Conservation (phyloP, 2,113 vertebrate species). For the Rissa tridactyla region DNA sequence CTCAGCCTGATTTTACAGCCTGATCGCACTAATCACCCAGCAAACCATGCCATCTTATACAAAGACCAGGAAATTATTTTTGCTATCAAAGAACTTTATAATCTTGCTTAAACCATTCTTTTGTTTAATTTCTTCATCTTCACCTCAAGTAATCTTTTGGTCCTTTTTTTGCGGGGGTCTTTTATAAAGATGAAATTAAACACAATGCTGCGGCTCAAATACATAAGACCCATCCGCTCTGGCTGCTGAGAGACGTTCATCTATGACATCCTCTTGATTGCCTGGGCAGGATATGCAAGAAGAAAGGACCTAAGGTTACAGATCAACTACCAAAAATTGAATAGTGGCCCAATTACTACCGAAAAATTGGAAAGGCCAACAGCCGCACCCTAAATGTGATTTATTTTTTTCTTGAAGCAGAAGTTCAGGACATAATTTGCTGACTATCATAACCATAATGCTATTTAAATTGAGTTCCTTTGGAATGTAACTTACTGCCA, state of each 20-base stretch:
- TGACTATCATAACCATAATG: constrained; percentile 4
- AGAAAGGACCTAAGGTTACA: not conserved
- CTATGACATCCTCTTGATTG: not conserved
- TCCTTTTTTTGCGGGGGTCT: not conserved
- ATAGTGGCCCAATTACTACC: not conserved
- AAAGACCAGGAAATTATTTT: not conserved
- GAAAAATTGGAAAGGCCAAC: constrained; percentile 1
- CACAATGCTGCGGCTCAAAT: not conserved
- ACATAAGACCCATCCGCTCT: not conserved
- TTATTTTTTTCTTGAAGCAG: not conserved
- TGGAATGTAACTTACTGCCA: not conserved
- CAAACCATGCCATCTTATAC: not conserved
- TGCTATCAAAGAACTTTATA: not conserved
- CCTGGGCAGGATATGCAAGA: not conserved
- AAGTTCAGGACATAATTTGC: constrained; percentile 24
- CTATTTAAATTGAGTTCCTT: constrained; percentile 46
- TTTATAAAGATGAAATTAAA: not conserved
- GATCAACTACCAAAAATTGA: not conserved
- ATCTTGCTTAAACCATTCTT: not conserved
- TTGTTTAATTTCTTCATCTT: not conserved
- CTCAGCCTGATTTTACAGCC: not conserved
- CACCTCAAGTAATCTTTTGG: not conserved
- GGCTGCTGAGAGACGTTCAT: not conserved
- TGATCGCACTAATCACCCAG: not conserved
- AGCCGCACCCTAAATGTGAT: not conserved